Conservation (phyloP, 1,140 invertebrate species). For the Meteorus sp. region DNA sequence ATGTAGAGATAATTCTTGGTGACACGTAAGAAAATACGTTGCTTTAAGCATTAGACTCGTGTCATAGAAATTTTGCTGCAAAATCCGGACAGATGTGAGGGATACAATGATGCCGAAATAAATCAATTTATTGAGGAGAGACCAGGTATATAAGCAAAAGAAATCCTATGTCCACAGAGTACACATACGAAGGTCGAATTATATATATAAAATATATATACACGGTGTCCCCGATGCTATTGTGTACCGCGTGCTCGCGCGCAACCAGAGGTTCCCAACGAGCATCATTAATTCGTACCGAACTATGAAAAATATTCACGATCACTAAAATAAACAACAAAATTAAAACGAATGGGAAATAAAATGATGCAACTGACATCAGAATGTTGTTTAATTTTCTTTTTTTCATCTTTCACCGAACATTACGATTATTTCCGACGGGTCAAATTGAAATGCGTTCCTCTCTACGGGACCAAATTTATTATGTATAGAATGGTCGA, state of each 20-base stretch:
- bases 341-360: conserved; percentile 12
- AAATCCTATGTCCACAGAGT: conserved; percentile 28
- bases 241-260: conserved; percentile 27
- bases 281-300: no score
- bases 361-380: no score
- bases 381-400: no score
- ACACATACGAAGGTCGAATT: no score
- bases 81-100: conserved; percentile 52
- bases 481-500: neutral
- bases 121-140: conserved; percentile 54
- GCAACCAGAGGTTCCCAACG: conserved; percentile 31
- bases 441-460: conserved; percentile 14
- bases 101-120: conserved; percentile 54
- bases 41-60: neutral
- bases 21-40: conserved; percentile 15
- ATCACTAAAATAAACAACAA: no score
- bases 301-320: no score
- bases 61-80: conserved; percentile 25
- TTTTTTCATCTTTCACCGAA: no score
- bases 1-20: conserved; percentile 4
- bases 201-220: no score
- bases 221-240: conserved; percentile 26
- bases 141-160: conserved; percentile 28
- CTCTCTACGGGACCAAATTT: neutral
- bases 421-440: conserved; percentile 18